A percentile compares a stretch with the other conserved stretches of the same genome.
Evolutionary conservation across 2,113 vertebrate species (phyloP).

Genomic region (Menidia beryllina): DNA sequence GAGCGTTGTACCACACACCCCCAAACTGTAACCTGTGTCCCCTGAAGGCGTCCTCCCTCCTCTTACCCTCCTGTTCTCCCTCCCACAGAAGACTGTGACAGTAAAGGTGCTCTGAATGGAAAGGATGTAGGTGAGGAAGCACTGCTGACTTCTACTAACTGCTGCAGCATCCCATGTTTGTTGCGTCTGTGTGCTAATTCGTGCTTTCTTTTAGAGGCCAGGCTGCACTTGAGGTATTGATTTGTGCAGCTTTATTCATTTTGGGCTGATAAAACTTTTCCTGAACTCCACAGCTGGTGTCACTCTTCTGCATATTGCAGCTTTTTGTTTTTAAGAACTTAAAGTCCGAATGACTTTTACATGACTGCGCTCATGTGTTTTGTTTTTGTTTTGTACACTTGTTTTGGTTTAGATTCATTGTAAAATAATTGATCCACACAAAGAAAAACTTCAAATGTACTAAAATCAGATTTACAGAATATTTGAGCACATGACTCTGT

Average conservation of each 20-base stretch:
- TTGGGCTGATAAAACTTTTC: background rate
- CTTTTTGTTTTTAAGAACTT: no score
- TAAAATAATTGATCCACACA: no score
- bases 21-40: conserved; percentile 8
- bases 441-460: no score
- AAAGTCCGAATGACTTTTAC: no score
- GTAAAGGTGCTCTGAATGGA: conserved; percentile 87
- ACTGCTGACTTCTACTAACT: background rate
- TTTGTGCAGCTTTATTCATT: conserved; percentile 14
- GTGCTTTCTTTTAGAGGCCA: conserved; percentile 14
- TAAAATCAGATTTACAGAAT: no score
- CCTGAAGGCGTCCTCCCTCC: conserved; percentile 21
- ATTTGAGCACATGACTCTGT: no score
- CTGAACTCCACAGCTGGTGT: background rate
- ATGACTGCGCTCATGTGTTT: no score
- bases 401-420: no score
- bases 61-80: conserved; percentile 58
- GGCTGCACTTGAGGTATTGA: background rate
- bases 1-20: conserved; percentile 4
- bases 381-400: no score
- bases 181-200: conserved; percentile 29
- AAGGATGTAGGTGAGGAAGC: conserved; percentile 90
- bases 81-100: conserved; percentile 90
- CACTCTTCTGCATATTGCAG: background rate
- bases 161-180: conserved; percentile 29